Base-by-base conservation (phyloP, 2,888 invertebrate genomes). In the Athetis lepigone region DNA sequence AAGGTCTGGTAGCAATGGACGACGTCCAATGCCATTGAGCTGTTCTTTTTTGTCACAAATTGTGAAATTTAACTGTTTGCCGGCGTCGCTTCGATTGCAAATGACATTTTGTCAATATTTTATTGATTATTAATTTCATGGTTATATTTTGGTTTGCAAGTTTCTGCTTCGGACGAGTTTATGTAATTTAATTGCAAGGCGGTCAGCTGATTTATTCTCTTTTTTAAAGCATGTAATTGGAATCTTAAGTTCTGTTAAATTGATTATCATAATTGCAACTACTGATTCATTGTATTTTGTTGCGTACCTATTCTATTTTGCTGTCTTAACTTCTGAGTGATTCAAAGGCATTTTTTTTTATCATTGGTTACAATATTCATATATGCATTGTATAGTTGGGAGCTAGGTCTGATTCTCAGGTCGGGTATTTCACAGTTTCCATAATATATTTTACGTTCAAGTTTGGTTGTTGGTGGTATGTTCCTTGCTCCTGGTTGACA, bases 1-100 rank as follows among this genome's bases (percentile, higher is more conserved):
- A 79, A 81, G 82, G 81, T 56, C 60, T 67, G 70, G 13, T 51
- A 43, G 52, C 74, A 65, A 77, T 82, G 83, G 64, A 82, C 64
- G 37, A 45, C 37, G 49, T 21, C 55, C 71, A 72, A 63, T 72
- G 74, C 63, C 74, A 60, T 40, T 27, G 23, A 46, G 47, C 43
- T 50, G 59, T 39, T 57, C 65, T 69, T 58, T 58, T 64, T 40
- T 19, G 33, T 40, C 36, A 43, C 25, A 58, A 55, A 57, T 78
- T 78, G 64, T 58, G 77, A 56, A 77, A 77, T 63, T 19, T 11
- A n/a, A n/a, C 42, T 62, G 55, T 74, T 56, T 64, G 52, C 57
- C 29, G 18, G 33, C 19, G 40, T 4, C 29, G 45, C 49, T 40
- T 43, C 46, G 54, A 69, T 63, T 73, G 63, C 50, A 40, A 63